Percentiles rank a stretch among this genome's conserved stretches.
phyloP scores from a whole-genome alignment of 2,888 invertebrate species.

The Cantharis rustica region DNA sequence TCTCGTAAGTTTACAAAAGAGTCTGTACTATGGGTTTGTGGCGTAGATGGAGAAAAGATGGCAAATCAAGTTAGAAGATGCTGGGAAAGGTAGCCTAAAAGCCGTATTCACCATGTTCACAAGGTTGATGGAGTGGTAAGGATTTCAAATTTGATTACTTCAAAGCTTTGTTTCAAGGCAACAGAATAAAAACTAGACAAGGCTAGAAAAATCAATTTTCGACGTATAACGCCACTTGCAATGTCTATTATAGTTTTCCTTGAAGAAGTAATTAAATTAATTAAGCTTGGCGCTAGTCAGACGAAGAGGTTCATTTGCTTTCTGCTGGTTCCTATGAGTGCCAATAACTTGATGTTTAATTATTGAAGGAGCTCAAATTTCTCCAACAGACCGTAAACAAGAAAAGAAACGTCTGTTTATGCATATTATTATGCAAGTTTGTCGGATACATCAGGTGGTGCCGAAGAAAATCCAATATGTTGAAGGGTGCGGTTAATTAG shows the following conservation, averaged over 20 bases:
- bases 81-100: too few species aligned
- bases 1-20: too few species aligned
- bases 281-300: background rate
- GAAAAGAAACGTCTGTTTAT: background rate
- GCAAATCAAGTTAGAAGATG: too few species aligned
- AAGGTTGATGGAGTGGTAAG: background rate
- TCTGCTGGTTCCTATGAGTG: too few species aligned
- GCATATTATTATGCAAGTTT: background rate
- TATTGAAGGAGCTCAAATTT: background rate
- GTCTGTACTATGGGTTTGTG: too few species aligned
- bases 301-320: background rate
- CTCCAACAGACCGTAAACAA: background rate
- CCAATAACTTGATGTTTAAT: background rate
- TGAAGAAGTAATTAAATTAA: background rate
- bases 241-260: background rate
- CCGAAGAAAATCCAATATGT: slow-evolving; percentile 4
- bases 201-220: background rate
- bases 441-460: background rate
- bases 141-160: background rate
- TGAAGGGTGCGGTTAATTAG: slow-evolving; percentile 21
- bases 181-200: background rate
- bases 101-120: too few species aligned
- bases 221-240: background rate
- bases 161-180: background rate
- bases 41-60: too few species aligned